Base-by-base conservation (phyloP, 2,797 vertebrate genomes). In the Picus viridis region DNA sequence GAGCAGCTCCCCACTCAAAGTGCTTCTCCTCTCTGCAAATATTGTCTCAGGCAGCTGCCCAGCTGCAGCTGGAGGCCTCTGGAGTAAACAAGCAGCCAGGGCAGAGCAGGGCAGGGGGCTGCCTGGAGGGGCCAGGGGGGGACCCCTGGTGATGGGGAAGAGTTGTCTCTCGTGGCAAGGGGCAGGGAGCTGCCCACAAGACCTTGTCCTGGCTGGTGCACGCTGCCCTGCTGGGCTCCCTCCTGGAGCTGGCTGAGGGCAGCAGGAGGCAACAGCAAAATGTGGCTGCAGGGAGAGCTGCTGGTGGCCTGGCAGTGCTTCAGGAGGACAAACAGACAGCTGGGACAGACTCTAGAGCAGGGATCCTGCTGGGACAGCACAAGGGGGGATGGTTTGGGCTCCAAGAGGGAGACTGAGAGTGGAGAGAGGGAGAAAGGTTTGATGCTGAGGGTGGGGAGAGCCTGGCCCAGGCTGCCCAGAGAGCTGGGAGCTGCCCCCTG, bases 181-280 rank as follows among this genome's bases (percentile, higher is more conserved):
- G 67, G 23, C n/a, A 1, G 39, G 39, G 47, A 71, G 34, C 8
- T 23, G 62, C 19, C 3, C 34, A 2, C 26, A 57, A 64, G n/a
- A 1, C 39, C 56, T 36, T 0, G 2, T 36, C 19, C 74, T 6
- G 1, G n/a, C 34, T 9, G 47, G 2, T 4, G 3, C 30, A 16
- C 0, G 2, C 26, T 3, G 43, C 32, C 19, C 45, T 57, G 70
- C 41, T 7, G 6, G 32, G 39, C 12, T 3, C 8, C 13, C 10
- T 29, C 18, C 30, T 11, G 77, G 9, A 26, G 30, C 62, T 78
- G 57, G 68, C 64, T 14, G 34, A 43, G 41, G 41, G 41, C 14
- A 43, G 47, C 10, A 49, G 47, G 11, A 49, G 47, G 22, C 47
- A 49, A 49, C 22, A 49, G 47, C 47, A 49, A 12, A 49, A 23